These are phyloP conservation scores for Sminthurinus aureus DNA, from an alignment of 2,888 invertebrate genomes.

Conservation along the genomic window DNA sequence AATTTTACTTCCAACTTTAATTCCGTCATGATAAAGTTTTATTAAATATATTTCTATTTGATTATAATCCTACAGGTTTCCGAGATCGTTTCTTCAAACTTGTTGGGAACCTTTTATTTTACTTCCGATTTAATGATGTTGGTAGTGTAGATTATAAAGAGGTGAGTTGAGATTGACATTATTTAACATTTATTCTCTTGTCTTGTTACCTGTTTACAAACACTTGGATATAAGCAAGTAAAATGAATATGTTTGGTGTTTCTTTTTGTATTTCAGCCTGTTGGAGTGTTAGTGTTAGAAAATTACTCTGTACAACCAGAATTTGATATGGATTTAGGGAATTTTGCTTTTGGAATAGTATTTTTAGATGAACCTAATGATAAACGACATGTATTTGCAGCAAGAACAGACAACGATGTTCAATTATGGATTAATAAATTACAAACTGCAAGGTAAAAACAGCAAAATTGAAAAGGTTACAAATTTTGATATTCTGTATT, in stretches of 20 bases:
- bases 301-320: conserved; percentile 76
- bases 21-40: not conserved
- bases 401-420: conserved; percentile 74
- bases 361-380: conserved; percentile 72
- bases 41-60: not conserved
- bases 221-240: too few species aligned
- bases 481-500: not conserved
- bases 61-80: conserved; percentile 68
- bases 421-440: conserved; percentile 75
- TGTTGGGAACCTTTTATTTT: conserved; percentile 77
- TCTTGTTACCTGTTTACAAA: not conserved
- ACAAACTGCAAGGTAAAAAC: conserved; percentile 69
- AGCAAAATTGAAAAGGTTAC: conserved; percentile 9
- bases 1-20: too few species aligned
- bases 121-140: conserved; percentile 75
- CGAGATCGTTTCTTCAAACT: conserved; percentile 82
- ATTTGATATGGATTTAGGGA: conserved; percentile 67
- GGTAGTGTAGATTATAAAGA: conserved; percentile 71
- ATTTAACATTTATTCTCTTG: not conserved
- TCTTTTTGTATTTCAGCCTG: conserved; percentile 66
- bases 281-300: conserved; percentile 78
- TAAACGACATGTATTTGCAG: conserved; percentile 75
- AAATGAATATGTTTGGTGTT: too few species aligned
- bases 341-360: conserved; percentile 78
- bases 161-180: conserved; percentile 54